These are phyloP conservation scores for Cavia porcellus DNA, from an alignment of 2,113 vertebrate species.

Conservation along the genomic window DNA sequence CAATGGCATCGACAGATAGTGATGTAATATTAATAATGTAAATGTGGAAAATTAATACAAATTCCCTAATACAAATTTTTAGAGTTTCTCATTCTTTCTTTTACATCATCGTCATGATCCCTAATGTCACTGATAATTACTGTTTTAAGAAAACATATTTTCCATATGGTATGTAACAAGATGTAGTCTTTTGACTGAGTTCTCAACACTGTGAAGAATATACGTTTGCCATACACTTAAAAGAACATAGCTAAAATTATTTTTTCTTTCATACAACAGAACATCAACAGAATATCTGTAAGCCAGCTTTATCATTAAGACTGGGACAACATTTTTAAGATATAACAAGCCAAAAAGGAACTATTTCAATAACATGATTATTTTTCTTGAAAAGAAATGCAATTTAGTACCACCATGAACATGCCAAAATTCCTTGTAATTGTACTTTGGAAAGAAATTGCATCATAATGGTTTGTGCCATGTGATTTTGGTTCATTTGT, in stretches of 20 bases:
- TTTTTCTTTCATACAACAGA: too few species aligned
- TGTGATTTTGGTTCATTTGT: background rate
- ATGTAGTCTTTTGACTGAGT: background rate
- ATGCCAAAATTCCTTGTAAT: background rate
- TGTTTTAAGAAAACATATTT: background rate
- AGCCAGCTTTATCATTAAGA: background rate
- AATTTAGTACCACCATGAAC: background rate
- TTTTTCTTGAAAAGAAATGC: background rate
- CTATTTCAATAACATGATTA: background rate
- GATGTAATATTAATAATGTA: background rate
- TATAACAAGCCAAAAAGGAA: background rate
- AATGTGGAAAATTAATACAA: background rate
- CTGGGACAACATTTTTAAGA: background rate
- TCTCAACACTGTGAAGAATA: background rate
- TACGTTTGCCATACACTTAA: background rate
- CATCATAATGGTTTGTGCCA: background rate
- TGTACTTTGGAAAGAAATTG: background rate
- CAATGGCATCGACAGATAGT: too few species aligned
- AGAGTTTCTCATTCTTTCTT: background rate
- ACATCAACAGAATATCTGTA: too few species aligned
- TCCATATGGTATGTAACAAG: background rate
- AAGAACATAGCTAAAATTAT: background rate
- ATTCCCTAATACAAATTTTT: background rate
- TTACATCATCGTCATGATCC: background rate
- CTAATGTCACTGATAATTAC: too few species aligned